These are phyloP conservation scores for Hydraecia micacea DNA, from an alignment of 2,888 invertebrate genomes.

Conservation along the genomic window DNA sequence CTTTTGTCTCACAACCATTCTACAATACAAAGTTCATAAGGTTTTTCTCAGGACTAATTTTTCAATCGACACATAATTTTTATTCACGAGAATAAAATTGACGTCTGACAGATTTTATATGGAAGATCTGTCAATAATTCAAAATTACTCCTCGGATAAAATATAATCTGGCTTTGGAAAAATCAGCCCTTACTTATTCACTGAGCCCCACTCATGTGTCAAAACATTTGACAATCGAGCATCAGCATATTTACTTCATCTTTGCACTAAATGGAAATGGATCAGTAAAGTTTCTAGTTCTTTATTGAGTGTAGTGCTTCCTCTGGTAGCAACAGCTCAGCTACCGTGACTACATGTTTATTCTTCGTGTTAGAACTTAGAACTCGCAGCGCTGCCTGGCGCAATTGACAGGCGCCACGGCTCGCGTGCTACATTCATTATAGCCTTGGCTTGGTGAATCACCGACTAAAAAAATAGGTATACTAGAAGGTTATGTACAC, in stretches of 20 bases:
- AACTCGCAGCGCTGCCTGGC: constrained; percentile 44
- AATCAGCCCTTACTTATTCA: no score
- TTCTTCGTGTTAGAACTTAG: constrained; percentile 68
- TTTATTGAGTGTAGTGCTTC: background rate
- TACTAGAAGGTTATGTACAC: background rate
- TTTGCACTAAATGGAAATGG: constrained; percentile 1
- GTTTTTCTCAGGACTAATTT: no score
- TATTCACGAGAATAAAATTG: no score
- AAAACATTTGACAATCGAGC: background rate
- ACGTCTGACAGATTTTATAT: no score
- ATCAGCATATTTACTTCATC: background rate
- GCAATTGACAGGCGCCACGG: constrained; percentile 61
- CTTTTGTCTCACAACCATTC: background rate
- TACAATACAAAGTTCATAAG: background rate
- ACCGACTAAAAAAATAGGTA: constrained; percentile 3
- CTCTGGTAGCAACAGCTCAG: constrained; percentile 46
- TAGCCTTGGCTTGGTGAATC: constrained; percentile 45
- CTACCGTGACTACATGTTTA: constrained; percentile 77
- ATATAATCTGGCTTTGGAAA: no score
- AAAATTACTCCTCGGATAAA: no score
- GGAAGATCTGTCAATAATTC: no score
- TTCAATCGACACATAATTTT: no score
- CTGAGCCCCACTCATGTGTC: no score
- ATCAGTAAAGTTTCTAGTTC: background rate
- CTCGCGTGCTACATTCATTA: constrained; percentile 52